Conservation (phyloP, 2,113 vertebrate species). For the Bucco capensis region DNA sequence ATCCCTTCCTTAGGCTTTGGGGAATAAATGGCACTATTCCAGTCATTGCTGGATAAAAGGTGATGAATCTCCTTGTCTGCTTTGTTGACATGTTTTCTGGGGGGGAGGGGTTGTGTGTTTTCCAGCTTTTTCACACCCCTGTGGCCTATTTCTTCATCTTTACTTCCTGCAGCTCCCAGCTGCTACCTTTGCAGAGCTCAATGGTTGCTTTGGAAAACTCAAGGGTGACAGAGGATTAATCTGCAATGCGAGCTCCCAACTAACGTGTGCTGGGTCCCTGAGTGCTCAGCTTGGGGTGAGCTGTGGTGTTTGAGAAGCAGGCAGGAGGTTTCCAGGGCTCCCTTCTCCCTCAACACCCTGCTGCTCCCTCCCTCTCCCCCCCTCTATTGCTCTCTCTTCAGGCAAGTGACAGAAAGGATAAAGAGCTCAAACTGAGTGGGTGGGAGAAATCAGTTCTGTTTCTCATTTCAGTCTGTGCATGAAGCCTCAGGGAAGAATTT, state of each 20-base stretch:
- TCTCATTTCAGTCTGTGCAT: conserved; percentile 30
- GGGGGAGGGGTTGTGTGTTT: neutral
- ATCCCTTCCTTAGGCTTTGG: neutral
- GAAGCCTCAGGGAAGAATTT: conserved; percentile 21
- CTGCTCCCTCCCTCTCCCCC: neutral
- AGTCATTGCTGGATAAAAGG: neutral
- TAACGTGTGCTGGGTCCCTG: rapidly evolving
- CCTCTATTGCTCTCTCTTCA: neutral
- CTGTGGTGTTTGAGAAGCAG: neutral
- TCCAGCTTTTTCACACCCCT: neutral
- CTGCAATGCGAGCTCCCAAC: neutral
- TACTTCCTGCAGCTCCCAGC: neutral
- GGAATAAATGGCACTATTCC: neutral
- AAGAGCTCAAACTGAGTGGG: conserved; percentile 53
- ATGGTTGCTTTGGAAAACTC: neutral
- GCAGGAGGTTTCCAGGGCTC: neutral
- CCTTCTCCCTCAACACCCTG: neutral
- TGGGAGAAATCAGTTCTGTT: conserved; percentile 12
- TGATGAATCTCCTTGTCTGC: neutral
- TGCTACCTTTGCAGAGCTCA: neutral
- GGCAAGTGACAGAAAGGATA: conserved; percentile 38
- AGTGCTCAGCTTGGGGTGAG: neutral
- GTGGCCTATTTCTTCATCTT: neutral
- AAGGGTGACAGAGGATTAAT: neutral
- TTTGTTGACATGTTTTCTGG: neutral